Base-by-base conservation (phyloP, 64 coral and sea anemone species). In the Montipora sp. region DNA sequence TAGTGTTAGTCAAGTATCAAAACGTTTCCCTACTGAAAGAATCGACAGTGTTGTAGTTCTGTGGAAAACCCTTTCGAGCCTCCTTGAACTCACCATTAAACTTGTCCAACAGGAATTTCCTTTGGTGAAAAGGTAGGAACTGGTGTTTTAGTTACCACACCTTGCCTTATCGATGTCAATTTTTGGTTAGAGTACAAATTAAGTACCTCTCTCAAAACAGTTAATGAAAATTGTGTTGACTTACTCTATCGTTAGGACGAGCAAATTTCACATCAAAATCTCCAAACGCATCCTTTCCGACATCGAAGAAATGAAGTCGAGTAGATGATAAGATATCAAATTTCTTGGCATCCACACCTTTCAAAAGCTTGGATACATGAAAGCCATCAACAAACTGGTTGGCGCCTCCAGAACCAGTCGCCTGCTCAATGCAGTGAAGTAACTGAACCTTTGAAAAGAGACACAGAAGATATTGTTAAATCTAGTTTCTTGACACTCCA, bases 381-480 rank as follows among this genome's bases (percentile, higher is more conserved):
- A 96, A 96, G 3, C 95, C 95, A 94, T 96, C 92, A 1, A 78
- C 95, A 91, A 94, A 96, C 79, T 80, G 80, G 43, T 89, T 96
- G 59, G 16, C 76, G 43, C 95, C 95, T 48, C 92, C 95, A 21
- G 91, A 6, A 44, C 47, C 44, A 10, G 92, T 77, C 0, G 48
- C 77, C 75, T 96, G 92, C n/a, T 91, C 59, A 13, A 96, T 77
- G 44, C 92, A 96, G 82, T 96, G 92, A 61, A 96, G 80, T 8
- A 96, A 1, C n/a, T 94, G 92, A 23, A 89, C 85, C 95, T 96
- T 11, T 3, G 14, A 63, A 3, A 14, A 57, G 10, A 12, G 3
- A 12, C 59, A 14, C 8, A 63, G 13, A 15, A 63, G 9, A 11
- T 1, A 63, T 63, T 63, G 14, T 8, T 63, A 14, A 4, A 27